Conservation (phyloP, 2,113 vertebrate species). For the Petaurus breviceps region DNA sequence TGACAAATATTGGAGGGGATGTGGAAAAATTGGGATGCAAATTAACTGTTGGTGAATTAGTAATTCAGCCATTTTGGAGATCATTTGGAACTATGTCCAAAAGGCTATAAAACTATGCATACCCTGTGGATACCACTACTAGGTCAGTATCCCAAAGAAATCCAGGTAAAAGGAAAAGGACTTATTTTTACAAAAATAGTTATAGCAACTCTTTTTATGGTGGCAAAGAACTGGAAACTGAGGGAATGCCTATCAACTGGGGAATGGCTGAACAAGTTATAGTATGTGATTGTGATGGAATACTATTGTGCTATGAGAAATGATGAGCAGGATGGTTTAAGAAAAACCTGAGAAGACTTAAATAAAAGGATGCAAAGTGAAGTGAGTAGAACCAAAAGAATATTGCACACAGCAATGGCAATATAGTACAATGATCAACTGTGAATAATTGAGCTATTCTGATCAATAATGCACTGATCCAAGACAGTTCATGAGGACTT, state of each 20-base stretch:
- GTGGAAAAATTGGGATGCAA: background rate
- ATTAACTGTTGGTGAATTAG: background rate
- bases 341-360: background rate
- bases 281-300: background rate
- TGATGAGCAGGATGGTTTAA: background rate
- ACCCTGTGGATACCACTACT: background rate
- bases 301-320: background rate
- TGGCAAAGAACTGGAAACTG: background rate
- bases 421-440: background rate
- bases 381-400: background rate
- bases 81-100: background rate
- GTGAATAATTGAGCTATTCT: background rate
- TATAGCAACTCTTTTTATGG: background rate
- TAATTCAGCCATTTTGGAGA: background rate
- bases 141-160: background rate
- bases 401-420: background rate
- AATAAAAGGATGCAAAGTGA: background rate
- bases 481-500: background rate
- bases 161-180: background rate
- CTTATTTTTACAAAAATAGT: background rate
- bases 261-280: background rate
- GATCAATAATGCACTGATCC: background rate
- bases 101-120: background rate
- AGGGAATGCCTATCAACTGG: background rate
- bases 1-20: background rate